Evolutionary conservation across 2,888 invertebrate genomes (phyloP), one percentile per base, ranked within the genome.

Genomic region (Amblyjoppa proteus): DNA sequence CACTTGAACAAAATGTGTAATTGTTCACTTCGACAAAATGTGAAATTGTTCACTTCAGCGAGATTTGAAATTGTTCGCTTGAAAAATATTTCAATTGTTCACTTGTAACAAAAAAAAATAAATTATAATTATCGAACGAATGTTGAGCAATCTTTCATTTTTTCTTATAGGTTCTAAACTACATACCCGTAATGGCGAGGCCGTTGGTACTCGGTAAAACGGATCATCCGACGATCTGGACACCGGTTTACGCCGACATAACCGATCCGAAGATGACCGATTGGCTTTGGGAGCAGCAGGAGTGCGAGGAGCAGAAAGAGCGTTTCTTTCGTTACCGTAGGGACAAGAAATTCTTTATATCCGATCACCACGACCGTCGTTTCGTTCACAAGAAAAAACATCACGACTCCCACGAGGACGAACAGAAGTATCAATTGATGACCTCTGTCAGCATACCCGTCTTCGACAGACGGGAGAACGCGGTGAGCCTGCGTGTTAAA

Each of bases 111-210:
- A 41, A n/a, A 64, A 13, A 13, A 13, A 58, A 58, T 0, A 58
- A 58, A 25, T 25, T 58, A 1, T 3, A 58, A 6, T 13, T 58
- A 28, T 28, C 11, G 25, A 25, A 11, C 7, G 66, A 3, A n/a
- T 81, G 16, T 49, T 45, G 45, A 45, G 16, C 0, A 41, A 41
- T 75, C 9, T 9, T 2, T 75, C 7, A 2, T 2, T 38, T 70
- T 11, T 58, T 41, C 28, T 58, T 45, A 4, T 77, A 93, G 93
- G 93, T 97, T 1, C 95, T 99, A 90, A 98, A 99, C 94, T 99
- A 99, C 94, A 97, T 99, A 90, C 98, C 99, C 81, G 99, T 99
- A 53, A 97, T 99, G 96, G 99, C 99, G 34, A 95, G 99, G 85
- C 99, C 99, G 0, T 96, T 99, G 94, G 99, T 99, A 16, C 95